phyloP scores from a whole-genome alignment of 2,888 invertebrate species.

The Drosophila percnosoma region DNA sequence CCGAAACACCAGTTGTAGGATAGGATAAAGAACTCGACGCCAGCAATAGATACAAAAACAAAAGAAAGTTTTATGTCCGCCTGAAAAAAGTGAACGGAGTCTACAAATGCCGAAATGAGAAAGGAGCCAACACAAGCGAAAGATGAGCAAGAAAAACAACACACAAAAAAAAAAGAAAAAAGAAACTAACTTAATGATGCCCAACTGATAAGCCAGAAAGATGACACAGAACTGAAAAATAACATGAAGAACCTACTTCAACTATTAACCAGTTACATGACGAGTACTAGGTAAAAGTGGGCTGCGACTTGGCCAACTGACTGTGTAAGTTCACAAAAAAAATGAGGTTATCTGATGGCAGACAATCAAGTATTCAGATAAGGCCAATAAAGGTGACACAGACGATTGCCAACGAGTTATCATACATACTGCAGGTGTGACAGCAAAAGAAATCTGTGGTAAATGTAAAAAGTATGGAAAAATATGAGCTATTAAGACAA shows the following conservation, averaged over 20 bases:
- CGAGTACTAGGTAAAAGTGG: slow-evolving; percentile 45
- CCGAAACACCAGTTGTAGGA: slow-evolving; percentile 16
- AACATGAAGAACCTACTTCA: slow-evolving; percentile 28
- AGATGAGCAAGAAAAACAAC: slow-evolving; percentile 47
- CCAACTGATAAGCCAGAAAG: slow-evolving; percentile 77
- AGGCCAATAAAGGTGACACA: slow-evolving; percentile 25
- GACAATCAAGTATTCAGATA: slow-evolving; percentile 43
- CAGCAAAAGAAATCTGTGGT: slow-evolving; percentile 5
- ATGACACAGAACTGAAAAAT: slow-evolving; percentile 62
- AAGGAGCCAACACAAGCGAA: slow-evolving; percentile 54
- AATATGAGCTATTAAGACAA: background rate
- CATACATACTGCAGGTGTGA: slow-evolving; percentile 10
- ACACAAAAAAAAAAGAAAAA: background rate
- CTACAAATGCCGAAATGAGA: slow-evolving; percentile 66
- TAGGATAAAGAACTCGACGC: slow-evolving; percentile 35
- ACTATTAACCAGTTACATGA: slow-evolving; percentile 49
- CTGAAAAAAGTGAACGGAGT: slow-evolving; percentile 68
- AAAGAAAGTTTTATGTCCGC: slow-evolving; percentile 64
- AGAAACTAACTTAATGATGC: slow-evolving; percentile 69
- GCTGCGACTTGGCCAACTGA: slow-evolving; percentile 2
- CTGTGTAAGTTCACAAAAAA: slow-evolving; percentile 28
- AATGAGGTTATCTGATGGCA: slow-evolving; percentile 45
- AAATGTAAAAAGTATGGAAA: background rate
- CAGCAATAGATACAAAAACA: slow-evolving; percentile 52
- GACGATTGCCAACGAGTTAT: slow-evolving; percentile 13